These are phyloP conservation scores for Acromyrmex heyeri DNA, from an alignment of 1,140 invertebrate species.

Conservation along the genomic window DNA sequence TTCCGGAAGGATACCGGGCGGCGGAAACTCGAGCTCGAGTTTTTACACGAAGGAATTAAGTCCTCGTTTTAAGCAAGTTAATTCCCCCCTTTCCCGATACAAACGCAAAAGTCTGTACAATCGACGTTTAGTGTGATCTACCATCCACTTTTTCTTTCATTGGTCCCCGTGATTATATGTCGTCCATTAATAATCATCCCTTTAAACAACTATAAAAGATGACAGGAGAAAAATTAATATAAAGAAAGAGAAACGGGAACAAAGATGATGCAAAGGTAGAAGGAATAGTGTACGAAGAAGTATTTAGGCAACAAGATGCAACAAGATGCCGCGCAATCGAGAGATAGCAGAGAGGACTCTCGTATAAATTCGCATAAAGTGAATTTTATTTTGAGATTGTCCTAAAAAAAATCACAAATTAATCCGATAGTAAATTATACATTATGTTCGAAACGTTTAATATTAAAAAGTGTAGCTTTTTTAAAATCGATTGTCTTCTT, in stretches of 20 bases:
- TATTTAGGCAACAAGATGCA: conserved; percentile 71
- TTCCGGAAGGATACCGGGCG: conserved; percentile 39
- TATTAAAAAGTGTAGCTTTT: neutral
- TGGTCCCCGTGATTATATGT: neutral
- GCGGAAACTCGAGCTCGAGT: conserved; percentile 41
- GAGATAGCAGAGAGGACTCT: neutral
- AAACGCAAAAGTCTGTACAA: conserved; percentile 43
- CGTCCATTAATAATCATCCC: conserved; percentile 26
- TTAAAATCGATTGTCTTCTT: neutral
- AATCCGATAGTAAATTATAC: neutral
- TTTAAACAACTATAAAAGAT: neutral
- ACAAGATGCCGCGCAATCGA: conserved; percentile 66
- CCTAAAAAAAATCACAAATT: neutral
- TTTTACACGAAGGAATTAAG: conserved; percentile 31
- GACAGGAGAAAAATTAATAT: neutral
- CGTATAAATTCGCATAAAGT: neutral
- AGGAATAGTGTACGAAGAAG: conserved; percentile 10
- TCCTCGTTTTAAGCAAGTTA: conserved; percentile 44
- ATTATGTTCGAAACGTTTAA: neutral
- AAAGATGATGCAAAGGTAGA: neutral
- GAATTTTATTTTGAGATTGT: neutral
- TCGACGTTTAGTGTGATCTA: conserved; percentile 16
- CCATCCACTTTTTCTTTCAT: neutral
- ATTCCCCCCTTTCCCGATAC: neutral
- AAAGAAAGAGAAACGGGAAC: neutral